These are phyloP conservation scores for Furcula furcula DNA, from an alignment of 2,888 invertebrate genomes.

Conservation along the genomic window DNA sequence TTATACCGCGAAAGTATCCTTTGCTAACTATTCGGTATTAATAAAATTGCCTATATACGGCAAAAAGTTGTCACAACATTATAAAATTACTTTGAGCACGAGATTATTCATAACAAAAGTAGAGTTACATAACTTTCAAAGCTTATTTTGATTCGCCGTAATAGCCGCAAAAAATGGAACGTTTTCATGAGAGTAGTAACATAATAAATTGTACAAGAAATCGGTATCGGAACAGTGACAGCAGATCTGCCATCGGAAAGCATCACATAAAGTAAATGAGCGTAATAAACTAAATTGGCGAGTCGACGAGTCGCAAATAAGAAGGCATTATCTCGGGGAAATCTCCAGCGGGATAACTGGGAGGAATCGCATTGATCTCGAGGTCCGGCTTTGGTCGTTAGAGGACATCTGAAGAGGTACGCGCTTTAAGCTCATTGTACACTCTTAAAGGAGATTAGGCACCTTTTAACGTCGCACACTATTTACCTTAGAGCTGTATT, in stretches of 20 bases:
- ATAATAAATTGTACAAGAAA: neutral
- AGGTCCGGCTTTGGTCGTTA: slow-evolving; percentile 55
- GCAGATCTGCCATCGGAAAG: slow-evolving; percentile 4
- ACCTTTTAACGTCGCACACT: slow-evolving; percentile 72
- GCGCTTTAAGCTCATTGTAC: slow-evolving; percentile 69
- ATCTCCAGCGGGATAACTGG: slow-evolving; percentile 41
- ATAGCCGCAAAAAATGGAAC: too few species aligned
- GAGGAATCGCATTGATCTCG: slow-evolving; percentile 68
- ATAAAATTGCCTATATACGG: too few species aligned
- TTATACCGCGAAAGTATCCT: too few species aligned
- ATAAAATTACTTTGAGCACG: too few species aligned
- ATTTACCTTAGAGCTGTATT: slow-evolving; percentile 51
- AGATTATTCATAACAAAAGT: too few species aligned
- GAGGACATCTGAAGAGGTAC: slow-evolving; percentile 58
- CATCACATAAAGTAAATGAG: slow-evolving; percentile 25
- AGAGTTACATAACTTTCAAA: too few species aligned
- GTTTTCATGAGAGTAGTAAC: neutral
- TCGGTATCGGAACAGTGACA: slow-evolving; percentile 1
- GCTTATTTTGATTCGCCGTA: too few species aligned
- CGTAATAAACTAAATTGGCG: slow-evolving; percentile 36
- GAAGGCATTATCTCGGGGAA: slow-evolving; percentile 53
- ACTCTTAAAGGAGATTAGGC: slow-evolving; percentile 66
- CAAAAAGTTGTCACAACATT: too few species aligned
- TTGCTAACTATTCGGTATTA: too few species aligned
- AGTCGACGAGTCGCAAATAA: slow-evolving; percentile 42